A percentile compares a stretch with the other conserved stretches of the same genome.
Evolutionary conservation across 2,797 vertebrate genomes (phyloP).

Genomic region (Neostethus bicornis): DNA sequence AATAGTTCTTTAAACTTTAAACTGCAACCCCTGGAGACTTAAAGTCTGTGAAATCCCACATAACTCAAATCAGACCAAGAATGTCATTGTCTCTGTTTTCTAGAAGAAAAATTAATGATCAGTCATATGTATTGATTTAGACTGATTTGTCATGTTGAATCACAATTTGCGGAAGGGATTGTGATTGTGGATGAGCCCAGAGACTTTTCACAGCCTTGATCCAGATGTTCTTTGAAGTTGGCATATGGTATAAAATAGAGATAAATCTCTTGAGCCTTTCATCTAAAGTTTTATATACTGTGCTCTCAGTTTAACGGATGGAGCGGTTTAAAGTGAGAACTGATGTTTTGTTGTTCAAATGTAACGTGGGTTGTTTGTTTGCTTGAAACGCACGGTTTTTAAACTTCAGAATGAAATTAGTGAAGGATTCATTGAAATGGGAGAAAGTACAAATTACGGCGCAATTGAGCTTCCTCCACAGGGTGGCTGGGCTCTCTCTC

Average conservation of each 20-base stretch:
- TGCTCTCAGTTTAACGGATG: background rate
- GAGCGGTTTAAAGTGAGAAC: background rate
- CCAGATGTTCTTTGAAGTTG: conserved; percentile 6
- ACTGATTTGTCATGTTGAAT: background rate
- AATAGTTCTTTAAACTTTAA: conserved; percentile 6
- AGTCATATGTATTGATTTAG: conserved; percentile 4
- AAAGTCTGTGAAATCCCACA: background rate
- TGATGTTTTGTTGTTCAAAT: background rate
- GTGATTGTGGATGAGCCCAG: background rate
- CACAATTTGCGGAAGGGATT: background rate
- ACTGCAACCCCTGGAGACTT: conserved; percentile 7
- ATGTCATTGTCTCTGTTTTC: conserved; percentile 12
- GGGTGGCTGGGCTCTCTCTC: no score
- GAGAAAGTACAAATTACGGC: no score
- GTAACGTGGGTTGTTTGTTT: background rate
- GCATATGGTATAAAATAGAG: conserved; percentile 1
- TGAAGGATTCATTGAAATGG: background rate
- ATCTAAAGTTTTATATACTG: background rate
- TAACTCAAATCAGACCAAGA: conserved; percentile 8
- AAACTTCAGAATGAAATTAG: no score
- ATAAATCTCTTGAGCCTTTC: background rate
- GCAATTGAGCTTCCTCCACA: no score
- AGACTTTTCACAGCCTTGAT: conserved; percentile 1
- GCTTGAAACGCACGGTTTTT: no score
- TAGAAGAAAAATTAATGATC: conserved; percentile 3